These are phyloP conservation scores for Platichthys flesus DNA, from an alignment of 2,113 vertebrate species.

Conservation along the genomic window DNA sequence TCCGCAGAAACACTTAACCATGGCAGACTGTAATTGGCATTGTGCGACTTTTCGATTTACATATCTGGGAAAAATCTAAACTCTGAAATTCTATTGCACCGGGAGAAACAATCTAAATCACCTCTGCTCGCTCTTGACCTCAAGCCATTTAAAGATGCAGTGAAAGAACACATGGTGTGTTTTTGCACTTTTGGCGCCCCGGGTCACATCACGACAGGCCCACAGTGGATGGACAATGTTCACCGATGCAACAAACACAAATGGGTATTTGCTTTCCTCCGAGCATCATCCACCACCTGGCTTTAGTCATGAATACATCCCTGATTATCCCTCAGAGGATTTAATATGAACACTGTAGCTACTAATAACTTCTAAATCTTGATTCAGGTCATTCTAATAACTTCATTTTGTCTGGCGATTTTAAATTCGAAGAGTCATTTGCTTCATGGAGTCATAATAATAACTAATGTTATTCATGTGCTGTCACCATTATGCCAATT, in stretches of 20 bases:
- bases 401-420: background rate
- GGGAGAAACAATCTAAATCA: constrained; percentile 5
- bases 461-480: constrained; percentile 8
- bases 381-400: no score
- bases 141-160: constrained; percentile 31
- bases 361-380: background rate
- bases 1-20: constrained; percentile 32
- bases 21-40: constrained; percentile 47
- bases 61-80: constrained; percentile 12
- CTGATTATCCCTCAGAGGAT: constrained; percentile 37
- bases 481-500: constrained; percentile 8
- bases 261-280: constrained; percentile 68
- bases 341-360: background rate
- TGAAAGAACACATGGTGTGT: constrained; percentile 51
- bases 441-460: background rate
- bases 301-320: constrained; percentile 47
- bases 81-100: background rate
- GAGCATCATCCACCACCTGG: constrained; percentile 71
- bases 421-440: background rate
- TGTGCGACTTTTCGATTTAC: constrained; percentile 12
- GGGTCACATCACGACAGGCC: constrained; percentile 65
- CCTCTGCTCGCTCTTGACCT: constrained; percentile 18
- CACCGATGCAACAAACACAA: constrained; percentile 75
- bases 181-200: constrained; percentile 45
- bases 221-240: constrained; percentile 75